A percentile compares a stretch with the other conserved stretches of the same genome.
These are phyloP conservation scores for Lasioglossum vierecki DNA, from an alignment of 2,888 invertebrate species.

Conservation along the genomic window DNA sequence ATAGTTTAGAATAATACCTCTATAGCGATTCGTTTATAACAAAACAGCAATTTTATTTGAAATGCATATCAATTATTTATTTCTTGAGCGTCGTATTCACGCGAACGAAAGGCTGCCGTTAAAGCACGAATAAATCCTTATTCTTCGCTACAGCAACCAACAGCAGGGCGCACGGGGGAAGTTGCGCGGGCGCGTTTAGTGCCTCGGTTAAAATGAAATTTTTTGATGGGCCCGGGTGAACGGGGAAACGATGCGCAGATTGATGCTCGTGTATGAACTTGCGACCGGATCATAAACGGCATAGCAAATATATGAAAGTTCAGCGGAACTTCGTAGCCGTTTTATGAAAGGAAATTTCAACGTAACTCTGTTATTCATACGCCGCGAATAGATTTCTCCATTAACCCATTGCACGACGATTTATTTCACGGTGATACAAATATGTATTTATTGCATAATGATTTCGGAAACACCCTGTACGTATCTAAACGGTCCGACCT, in stretches of 20 bases:
- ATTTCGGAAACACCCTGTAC: not conserved
- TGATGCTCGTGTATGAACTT: not conserved
- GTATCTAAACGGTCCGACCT: conserved; percentile 26
- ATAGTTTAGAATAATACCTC: too few relatives aligned
- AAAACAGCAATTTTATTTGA: too few relatives aligned
- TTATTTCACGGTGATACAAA: not conserved
- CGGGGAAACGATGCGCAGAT: not conserved
- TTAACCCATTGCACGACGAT: not conserved
- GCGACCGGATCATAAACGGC: not conserved
- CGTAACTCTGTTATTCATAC: not conserved
- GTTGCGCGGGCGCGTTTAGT: not conserved
- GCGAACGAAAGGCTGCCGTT: not conserved
- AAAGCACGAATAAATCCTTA: not conserved
- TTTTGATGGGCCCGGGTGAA: not conserved
- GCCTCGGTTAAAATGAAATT: conserved; percentile 12
- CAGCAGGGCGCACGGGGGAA: not conserved
- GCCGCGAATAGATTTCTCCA: not conserved
- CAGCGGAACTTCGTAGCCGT: not conserved
- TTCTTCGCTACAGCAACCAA: not conserved
- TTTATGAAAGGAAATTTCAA: not conserved
- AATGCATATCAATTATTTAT: not conserved
- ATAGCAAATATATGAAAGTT: conserved; percentile 1
- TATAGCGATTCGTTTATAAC: too few relatives aligned
- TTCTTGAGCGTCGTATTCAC: too few relatives aligned
- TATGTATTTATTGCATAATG: too few relatives aligned